phyloP scores from a whole-genome alignment of 2,113 vertebrate genomes.

The Ailurus styani region DNA sequence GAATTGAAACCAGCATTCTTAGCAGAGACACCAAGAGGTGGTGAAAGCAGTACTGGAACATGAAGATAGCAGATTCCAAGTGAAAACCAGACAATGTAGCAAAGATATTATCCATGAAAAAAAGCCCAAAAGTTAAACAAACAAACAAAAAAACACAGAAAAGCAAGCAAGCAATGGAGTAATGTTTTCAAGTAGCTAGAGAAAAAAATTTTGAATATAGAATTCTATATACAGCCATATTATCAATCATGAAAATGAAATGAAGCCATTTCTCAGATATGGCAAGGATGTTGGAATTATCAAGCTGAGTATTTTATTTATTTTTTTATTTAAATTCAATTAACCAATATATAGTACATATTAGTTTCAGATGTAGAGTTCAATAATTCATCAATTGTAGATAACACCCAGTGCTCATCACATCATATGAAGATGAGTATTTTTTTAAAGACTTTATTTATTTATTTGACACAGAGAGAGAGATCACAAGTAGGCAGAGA shows the following conservation, averaged over 20 bases:
- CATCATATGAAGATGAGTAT: background rate
- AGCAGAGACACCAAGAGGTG: conserved; percentile 44
- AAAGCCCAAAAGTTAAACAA: too few species aligned
- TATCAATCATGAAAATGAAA: background rate
- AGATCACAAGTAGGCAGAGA: too few species aligned
- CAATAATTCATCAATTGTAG: too few species aligned
- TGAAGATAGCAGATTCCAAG: background rate
- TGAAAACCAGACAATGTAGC: background rate
- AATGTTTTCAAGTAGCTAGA: background rate
- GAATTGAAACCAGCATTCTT: conserved; percentile 38
- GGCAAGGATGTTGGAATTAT: background rate
- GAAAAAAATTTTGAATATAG: background rate
- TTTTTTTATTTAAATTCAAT: too few species aligned
- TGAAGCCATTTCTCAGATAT: background rate
- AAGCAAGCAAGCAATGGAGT: background rate
- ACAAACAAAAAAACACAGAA: background rate
- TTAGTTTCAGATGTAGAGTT: too few species aligned
- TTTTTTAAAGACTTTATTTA: too few species aligned
- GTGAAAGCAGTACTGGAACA: conserved; percentile 8
- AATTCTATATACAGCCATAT: background rate
- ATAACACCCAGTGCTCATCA: too few species aligned
- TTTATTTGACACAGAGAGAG: too few species aligned
- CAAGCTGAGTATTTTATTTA: background rate
- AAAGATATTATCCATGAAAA: background rate
- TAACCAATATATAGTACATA: too few species aligned